phyloP scores from a whole-genome alignment of 2,888 invertebrate genomes.

The Autographa gamma region DNA sequence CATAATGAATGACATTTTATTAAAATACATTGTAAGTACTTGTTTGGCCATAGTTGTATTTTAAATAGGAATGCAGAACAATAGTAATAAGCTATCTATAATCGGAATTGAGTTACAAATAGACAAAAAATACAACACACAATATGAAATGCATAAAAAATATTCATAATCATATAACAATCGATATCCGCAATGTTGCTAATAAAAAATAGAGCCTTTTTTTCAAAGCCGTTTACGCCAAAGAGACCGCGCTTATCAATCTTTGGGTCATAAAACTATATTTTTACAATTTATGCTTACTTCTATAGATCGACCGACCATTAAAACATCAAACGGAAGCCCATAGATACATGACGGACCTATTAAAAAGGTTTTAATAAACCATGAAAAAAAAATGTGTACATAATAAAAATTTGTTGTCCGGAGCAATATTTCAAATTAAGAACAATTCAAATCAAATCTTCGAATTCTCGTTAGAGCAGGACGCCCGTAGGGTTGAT shows the following conservation, averaged over 20 bases:
- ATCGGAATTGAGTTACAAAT: constrained; percentile 55
- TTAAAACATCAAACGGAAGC: constrained; percentile 85
- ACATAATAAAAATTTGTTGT: constrained; percentile 72
- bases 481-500: constrained; percentile 88
- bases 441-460: constrained; percentile 89
- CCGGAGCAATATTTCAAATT: constrained; percentile 86
- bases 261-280: constrained; percentile 72
- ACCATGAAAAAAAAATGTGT: constrained; percentile 71
- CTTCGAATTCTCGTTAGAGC: constrained; percentile 88
- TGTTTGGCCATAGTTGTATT: constrained; percentile 6
- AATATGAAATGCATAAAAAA: constrained; percentile 58
- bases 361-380: constrained; percentile 81
- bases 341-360: constrained; percentile 64
- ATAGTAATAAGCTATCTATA: constrained; percentile 39
- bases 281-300: constrained; percentile 74
- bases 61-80: constrained; percentile 17
- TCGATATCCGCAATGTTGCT: constrained; percentile 57
- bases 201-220: constrained; percentile 50
- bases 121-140: constrained; percentile 52
- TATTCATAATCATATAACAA: constrained; percentile 57
- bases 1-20: constrained; percentile 7
- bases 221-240: constrained; percentile 57
- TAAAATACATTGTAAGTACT: not conserved
- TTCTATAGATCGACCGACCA: constrained; percentile 72
- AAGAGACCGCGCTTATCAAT: constrained; percentile 70